Conservation (phyloP, 2,888 invertebrate species). For the Tetramorium bicarinatum region DNA sequence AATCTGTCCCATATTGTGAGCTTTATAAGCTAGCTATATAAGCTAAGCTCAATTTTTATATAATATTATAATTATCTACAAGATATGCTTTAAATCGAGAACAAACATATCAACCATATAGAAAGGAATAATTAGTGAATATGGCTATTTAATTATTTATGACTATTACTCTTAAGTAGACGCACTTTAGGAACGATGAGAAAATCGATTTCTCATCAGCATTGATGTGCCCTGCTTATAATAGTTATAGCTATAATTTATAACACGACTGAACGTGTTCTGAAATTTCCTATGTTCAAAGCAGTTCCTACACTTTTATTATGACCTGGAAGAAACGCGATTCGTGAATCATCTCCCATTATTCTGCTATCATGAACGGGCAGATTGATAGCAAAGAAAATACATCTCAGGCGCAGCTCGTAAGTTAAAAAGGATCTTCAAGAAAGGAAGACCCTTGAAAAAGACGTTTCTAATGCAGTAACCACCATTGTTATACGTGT, state of each 20-base stretch:
- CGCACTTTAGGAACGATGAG: constrained; percentile 2
- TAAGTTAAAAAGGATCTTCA: background rate
- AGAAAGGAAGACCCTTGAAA: background rate
- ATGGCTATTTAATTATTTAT: background rate
- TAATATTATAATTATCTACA: background rate
- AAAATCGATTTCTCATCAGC: constrained; percentile 41
- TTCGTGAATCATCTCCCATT: constrained; percentile 1
- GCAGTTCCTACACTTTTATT: constrained; percentile 30
- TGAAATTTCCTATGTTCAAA: constrained; percentile 30
- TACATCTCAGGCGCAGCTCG: background rate
- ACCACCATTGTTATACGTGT: background rate
- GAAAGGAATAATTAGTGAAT: background rate
- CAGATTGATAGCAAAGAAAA: background rate
- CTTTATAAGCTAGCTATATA: background rate
- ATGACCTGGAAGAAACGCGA: background rate
- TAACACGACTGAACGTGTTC: constrained; percentile 25
- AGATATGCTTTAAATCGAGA: background rate
- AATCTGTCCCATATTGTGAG: background rate
- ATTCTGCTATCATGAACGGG: background rate
- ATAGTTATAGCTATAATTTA: constrained; percentile 40
- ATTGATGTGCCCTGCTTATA: background rate
- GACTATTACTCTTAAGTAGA: background rate
- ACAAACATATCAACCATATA: background rate
- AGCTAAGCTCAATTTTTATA: background rate
- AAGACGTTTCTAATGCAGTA: background rate